Evolutionary conservation across 2,888 invertebrate genomes (phyloP).

Genomic region (Loripinus fragilis): DNA sequence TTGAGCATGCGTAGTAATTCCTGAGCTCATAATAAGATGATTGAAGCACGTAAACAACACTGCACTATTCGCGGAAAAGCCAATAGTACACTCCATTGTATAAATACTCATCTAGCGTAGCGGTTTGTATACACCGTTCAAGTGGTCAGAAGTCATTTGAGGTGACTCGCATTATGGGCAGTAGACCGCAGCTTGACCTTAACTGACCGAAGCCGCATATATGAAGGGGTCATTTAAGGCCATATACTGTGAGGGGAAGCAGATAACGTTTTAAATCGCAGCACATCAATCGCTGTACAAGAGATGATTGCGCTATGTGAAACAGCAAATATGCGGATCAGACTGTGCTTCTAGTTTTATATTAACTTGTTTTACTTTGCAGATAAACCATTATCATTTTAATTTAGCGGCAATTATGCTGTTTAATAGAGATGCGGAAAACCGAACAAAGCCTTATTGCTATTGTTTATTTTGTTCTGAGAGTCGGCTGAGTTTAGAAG

Average conservation of each 20-base stretch:
- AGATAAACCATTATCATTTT: too few relatives aligned
- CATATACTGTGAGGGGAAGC: conserved; percentile 30
- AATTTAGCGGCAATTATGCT: too few relatives aligned
- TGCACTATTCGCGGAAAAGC: conserved; percentile 9
- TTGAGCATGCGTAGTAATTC: conserved; percentile 33
- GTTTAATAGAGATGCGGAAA: too few relatives aligned
- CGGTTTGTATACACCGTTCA: conserved; percentile 10
- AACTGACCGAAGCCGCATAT: conserved; percentile 51
- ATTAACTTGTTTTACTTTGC: too few relatives aligned
- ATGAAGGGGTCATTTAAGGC: conserved; percentile 53
- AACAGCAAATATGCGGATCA: too few relatives aligned
- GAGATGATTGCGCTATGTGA: too few relatives aligned
- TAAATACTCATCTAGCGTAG: not conserved
- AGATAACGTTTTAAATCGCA: not conserved
- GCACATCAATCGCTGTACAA: not conserved
- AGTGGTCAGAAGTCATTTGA: conserved; percentile 48
- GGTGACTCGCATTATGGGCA: conserved; percentile 40
- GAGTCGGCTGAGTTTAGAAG: not conserved
- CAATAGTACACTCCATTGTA: conserved; percentile 2
- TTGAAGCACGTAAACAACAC: not conserved
- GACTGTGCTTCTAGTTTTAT: too few relatives aligned
- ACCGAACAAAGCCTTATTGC: too few relatives aligned
- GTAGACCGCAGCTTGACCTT: conserved; percentile 60
- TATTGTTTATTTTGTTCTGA: conserved; percentile 2
- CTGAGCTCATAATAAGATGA: conserved; percentile 2